These are phyloP conservation scores for Plagodis dolabraria DNA, from an alignment of 2,888 invertebrate species.

Conservation along the genomic window DNA sequence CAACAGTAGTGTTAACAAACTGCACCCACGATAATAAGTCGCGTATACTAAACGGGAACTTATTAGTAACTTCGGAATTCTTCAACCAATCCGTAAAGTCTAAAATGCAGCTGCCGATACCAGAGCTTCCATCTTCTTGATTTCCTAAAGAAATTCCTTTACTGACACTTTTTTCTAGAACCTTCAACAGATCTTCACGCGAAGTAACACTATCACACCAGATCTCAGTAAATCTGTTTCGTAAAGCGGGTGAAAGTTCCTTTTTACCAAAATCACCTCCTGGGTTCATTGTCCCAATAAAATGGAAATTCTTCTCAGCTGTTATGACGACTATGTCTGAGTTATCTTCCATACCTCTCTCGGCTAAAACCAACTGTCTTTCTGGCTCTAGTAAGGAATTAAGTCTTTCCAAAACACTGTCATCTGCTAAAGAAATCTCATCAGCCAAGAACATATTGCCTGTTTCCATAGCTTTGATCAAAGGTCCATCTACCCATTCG, in stretches of 20 bases:
- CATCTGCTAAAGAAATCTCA: constrained; percentile 99
- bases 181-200: constrained; percentile 90
- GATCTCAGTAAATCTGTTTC: constrained; percentile 99
- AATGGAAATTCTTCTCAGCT: constrained; percentile 91
- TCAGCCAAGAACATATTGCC: constrained; percentile 97
- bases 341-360: constrained; percentile 90
- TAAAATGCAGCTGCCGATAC: constrained; percentile 89
- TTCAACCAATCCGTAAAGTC: constrained; percentile 93
- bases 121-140: constrained; percentile 80
- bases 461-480: constrained; percentile 94
- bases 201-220: constrained; percentile 95
- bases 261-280: constrained; percentile 99
- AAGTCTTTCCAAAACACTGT: constrained; percentile 97
- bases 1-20: constrained; percentile 90
- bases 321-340: constrained; percentile 86
- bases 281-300: constrained; percentile 99
- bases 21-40: constrained; percentile 97
- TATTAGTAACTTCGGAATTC: constrained; percentile 88
- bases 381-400: constrained; percentile 98
- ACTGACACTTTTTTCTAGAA: constrained; percentile 92
- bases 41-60: constrained; percentile 94
- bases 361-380: constrained; percentile 94
- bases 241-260: constrained; percentile 97
- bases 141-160: constrained; percentile 81
- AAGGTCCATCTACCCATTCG: constrained; percentile 99